Base-by-base conservation (phyloP, 1,140 invertebrate genomes). In the Eumaeus atala region DNA sequence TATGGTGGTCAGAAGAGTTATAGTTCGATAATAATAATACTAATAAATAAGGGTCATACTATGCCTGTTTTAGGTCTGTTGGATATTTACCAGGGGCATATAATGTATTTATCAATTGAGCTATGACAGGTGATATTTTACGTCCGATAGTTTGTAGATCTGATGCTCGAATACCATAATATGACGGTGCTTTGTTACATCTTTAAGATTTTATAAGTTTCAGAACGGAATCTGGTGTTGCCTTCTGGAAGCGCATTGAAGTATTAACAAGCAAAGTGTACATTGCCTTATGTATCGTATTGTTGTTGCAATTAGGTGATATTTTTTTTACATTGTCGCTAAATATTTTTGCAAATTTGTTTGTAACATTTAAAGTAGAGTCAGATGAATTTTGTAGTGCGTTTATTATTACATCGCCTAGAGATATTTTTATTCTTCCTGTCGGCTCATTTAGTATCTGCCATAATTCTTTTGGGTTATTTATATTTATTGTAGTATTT, bases 31-130 rank as follows among this genome's bases (percentile, higher is more conserved):
- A 40, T 40, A 12, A 14, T 40, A 7, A 4, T 40, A 16, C 12
- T 40, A 12, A 12, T 40, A 40, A 12, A 14, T 6, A 40, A 12
- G n/a, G 38, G 38, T 6, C 38, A 8, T 14, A 14, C 38, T 40
- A 40, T 40, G 9, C 38, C 38, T 7, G n/a, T 40, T 40, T 40
- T 40, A 40, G 38, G 38, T 40, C 38, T 7, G 38, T 40, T 7
- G 38, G 12, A 40, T 40, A 40, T 40, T 40, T 11, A 12, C 38
- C 38, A n/a, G 38, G 8, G 6, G 38, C 38, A 40, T 12, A 7
- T 12, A n/a, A 40, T n/a, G 14, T 1, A 40, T 40, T 40, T 40
- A 40, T 14, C 14, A 3, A 16, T 7, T 14, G n/a, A 40, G 10
- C 8, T 28, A 28, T 28, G 21, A 28, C 21, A 28, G 21, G 21